These are phyloP conservation scores for Actinia equina DNA, from an alignment of 64 coral and sea anemone species.

Conservation along the genomic window DNA sequence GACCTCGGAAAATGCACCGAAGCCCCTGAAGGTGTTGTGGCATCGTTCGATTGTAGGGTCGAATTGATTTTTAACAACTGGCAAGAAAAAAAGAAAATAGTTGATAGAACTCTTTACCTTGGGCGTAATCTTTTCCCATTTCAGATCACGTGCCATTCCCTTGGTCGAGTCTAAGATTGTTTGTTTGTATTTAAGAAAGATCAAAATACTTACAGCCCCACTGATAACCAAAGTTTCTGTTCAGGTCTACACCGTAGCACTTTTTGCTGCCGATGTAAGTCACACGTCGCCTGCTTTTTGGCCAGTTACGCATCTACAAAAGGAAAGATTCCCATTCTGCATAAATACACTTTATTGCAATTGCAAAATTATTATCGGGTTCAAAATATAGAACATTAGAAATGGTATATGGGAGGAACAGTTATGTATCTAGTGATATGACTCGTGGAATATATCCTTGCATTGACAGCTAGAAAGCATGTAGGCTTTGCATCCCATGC, in stretches of 20 bases:
- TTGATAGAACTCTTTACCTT: neutral
- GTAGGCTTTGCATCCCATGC: no score
- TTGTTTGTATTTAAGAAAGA: neutral
- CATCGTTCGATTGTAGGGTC: conserved; percentile 33
- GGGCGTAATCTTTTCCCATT: no score
- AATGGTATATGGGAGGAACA: no score
- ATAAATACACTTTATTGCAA: no score
- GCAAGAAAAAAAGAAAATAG: neutral
- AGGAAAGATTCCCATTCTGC: neutral
- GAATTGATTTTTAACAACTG: neutral
- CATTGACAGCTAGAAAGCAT: no score
- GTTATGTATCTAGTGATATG: no score
- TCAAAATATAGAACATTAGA: no score
- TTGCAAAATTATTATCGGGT: no score
- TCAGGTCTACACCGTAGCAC: conserved; percentile 53
- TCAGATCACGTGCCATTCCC: no score
- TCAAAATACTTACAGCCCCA: conserved; percentile 53
- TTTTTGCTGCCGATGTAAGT: neutral
- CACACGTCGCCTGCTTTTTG: conserved; percentile 42
- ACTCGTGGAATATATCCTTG: no score
- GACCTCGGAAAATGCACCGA: conserved; percentile 49
- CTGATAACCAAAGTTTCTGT: conserved; percentile 55
- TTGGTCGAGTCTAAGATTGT: no score
- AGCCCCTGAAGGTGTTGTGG: conserved; percentile 40
- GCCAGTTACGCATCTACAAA: conserved; percentile 30